Conservation (phyloP, 2,797 vertebrate genomes). For the Aselliscus stoliczkanus region DNA sequence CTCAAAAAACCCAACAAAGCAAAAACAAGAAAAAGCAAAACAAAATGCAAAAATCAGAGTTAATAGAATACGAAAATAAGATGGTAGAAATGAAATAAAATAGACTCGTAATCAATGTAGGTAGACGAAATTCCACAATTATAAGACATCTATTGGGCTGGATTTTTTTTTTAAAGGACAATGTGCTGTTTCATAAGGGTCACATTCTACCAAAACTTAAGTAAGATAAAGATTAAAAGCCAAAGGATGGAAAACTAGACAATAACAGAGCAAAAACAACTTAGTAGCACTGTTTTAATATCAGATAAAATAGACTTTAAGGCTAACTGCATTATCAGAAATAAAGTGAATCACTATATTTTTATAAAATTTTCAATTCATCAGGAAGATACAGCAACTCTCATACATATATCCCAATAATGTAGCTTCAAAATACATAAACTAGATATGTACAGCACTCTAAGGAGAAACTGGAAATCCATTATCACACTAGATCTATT, state of each 20-base stretch:
- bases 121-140: not conserved
- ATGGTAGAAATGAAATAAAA: not conserved
- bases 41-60: not conserved
- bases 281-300: not conserved
- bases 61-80: not conserved
- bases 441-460: not conserved
- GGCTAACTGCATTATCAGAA: not conserved
- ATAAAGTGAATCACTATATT: not conserved
- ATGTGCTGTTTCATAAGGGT: not conserved
- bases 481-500: not conserved
- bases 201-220: not conserved
- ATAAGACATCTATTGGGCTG: not conserved
- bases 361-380: not conserved
- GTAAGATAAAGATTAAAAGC: not conserved
- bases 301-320: not conserved
- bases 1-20: not conserved
- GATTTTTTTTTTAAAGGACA: not conserved
- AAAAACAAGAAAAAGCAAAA: not conserved
- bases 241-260: not conserved
- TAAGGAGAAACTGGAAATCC: not conserved
- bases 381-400: not conserved
- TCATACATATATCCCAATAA: not conserved
- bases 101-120: not conserved
- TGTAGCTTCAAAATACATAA: not conserved
- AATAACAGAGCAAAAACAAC: not conserved